Base-by-base conservation (phyloP, 30 jellyfish, hydroid and myxozoan genomes). In the Morbakka virulenta region DNA sequence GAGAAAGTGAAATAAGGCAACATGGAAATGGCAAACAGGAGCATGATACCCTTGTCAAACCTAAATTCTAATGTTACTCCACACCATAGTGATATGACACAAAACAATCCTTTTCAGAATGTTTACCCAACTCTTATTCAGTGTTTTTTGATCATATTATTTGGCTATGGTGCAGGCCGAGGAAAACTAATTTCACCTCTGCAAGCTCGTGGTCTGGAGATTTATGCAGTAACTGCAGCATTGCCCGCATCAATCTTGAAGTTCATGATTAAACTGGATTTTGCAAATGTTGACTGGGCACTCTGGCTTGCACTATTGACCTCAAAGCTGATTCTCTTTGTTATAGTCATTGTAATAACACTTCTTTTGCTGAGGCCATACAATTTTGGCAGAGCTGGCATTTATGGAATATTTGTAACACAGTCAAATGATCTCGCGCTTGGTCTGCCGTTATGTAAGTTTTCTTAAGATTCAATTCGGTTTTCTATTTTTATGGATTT, bases 381-480 rank as follows among this genome's bases (percentile, higher is more conserved):
- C 27, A 49, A 51, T 47, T 47, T 47, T 50, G 96, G 94, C 0
- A 79, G 50, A 50, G 97, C 97, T 22, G 97, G 97, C 20, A 33
- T 89, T 30, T 89, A 62, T 52, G 95, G 83, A 2, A 89, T 89
- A 1, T 89, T 83, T 49, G 97, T 82, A 32, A 82, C 97, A 2
- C 95, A 82, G 51, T 89, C 97, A 72, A 89, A 89, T 47, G 97
- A 89, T 64, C 51, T 89, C 61, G 97, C 97, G 6, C 80, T 89
- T 28, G 97, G 97, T 32, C 53, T 89, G 77, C 97, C 97, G 0
- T 80, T 89, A 17, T 82, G 97, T 89, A 53, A 89, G 97, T 89
- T 21, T 32, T 2, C 9, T 31, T 31, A 33, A 4, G 22, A n/a
- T 35, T 34, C 23, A 48, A 11, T n/a, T n/a, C n/a, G n/a, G n/a